Evolutionary conservation across 2,888 invertebrate species (phyloP), one percentile per base, ranked within the genome.

Genomic region (Lepeophtheirus nordmannii): DNA sequence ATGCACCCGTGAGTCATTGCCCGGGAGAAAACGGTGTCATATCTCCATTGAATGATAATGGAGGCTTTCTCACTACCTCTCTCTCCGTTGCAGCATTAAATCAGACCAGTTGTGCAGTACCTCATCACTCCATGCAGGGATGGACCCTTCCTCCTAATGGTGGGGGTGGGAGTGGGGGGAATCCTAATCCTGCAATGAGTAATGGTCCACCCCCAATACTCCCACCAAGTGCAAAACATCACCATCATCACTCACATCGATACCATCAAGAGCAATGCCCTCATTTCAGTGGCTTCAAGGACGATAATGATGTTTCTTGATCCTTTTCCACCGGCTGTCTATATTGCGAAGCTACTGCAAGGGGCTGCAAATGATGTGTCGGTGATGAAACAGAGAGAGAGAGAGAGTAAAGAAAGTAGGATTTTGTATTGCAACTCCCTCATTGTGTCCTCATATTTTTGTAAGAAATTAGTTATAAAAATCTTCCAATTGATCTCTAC

Each of bases 241-340:
- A 38, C 11, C 23, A 37, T 59, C 22, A 17, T 23, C 60, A 37
- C 23, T 30, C 23, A 17, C 60, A 58, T 20, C 58, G 37, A 17
- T 38, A 59, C 23, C 60, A 59, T n/a, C 60, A 59, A 22, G 60
- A 59, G 60, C 23, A 59, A 23, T 59, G 60, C 37, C 60, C 60
- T 1, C 60, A 59, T 23, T 59, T 23, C 60, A 59, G 37, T 57
- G 57, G 57, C 1, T 20, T n/a, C 12, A 30, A 57, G n/a, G 20
- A 57, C 2, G 37, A 59, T 10, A 37, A 30, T 38, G n/a, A 59
- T 20, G 60, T 30, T 30, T 30, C 30, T 30, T 30, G 30, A 30
- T 30, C 30, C 30, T 30, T 30, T 30, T 30, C 30, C 30, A 30
- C 30, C 30, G 30, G 30, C 30, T 30, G 30, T 30, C 30, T 30